phyloP scores from a whole-genome alignment of 1,140 invertebrate species.

The Thaumatotibia leucotreta region DNA sequence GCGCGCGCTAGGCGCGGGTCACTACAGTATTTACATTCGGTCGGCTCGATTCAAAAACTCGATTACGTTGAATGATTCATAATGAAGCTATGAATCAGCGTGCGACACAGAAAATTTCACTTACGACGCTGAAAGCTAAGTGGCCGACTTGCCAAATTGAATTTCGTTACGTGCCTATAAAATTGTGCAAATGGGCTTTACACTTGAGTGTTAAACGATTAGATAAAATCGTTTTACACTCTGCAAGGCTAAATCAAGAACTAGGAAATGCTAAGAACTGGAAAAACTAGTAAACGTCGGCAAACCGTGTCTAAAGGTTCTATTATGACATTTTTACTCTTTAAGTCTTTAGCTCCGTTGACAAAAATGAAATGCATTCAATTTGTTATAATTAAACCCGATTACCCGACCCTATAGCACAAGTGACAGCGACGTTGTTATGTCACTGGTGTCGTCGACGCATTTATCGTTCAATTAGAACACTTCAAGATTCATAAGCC shows the following conservation, averaged over 20 bases:
- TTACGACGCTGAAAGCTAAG: conserved; percentile 11
- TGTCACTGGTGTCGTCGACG: not conserved
- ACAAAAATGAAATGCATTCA: not conserved
- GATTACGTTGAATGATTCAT: conserved; percentile 70
- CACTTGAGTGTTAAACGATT: not conserved
- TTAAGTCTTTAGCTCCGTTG: not conserved
- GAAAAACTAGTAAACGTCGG: conserved; percentile 18
- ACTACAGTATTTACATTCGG: conserved; percentile 67
- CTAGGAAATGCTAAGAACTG: conserved; percentile 18
- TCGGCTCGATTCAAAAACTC: conserved; percentile 68
- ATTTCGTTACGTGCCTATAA: not conserved
- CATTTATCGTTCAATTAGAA: not conserved
- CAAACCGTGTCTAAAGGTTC: not conserved
- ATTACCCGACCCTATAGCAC: not conserved
- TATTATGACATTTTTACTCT: not conserved
- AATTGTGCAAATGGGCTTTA: not conserved
- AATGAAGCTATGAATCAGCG: conserved; percentile 61
- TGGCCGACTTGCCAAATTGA: conserved; percentile 2
- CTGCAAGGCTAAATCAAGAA: conserved; percentile 12
- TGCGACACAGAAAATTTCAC: conserved; percentile 53
- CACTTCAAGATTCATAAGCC: not conserved
- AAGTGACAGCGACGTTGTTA: not conserved
- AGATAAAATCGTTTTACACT: not conserved
- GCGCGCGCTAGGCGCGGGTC: conserved; percentile 38
- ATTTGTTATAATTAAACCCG: not conserved